These are phyloP conservation scores for Synanthedon andrenaeformis DNA, from an alignment of 2,888 invertebrate genomes.

Conservation along the genomic window DNA sequence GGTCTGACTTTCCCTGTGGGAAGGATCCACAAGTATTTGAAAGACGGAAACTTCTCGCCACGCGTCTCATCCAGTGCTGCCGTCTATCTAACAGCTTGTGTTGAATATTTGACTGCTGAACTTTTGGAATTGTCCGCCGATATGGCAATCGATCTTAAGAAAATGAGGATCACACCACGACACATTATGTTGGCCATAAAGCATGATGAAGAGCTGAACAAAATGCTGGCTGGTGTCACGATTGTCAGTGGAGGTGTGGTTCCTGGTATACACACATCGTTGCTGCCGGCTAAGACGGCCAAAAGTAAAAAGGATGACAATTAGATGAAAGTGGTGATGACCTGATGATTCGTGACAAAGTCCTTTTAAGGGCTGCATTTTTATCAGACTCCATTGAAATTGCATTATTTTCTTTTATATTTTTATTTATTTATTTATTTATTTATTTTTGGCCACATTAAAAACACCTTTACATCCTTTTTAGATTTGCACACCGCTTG, in stretches of 20 bases:
- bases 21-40: conserved; percentile 67
- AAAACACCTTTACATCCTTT: too few relatives aligned
- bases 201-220: conserved; percentile 41
- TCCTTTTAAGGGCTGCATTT: conserved; percentile 38
- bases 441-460: too few relatives aligned
- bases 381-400: conserved; percentile 9
- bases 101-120: conserved; percentile 78
- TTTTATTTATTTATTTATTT: too few relatives aligned
- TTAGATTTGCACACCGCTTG: too few relatives aligned
- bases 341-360: conserved; percentile 17
- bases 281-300: conserved; percentile 41
- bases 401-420: too few relatives aligned
- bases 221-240: conserved; percentile 31
- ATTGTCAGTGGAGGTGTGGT: conserved; percentile 41
- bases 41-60: conserved; percentile 73
- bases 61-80: conserved; percentile 66
- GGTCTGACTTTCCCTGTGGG: conserved; percentile 70
- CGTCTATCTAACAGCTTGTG: conserved; percentile 66
- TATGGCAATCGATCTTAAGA: conserved; percentile 75
- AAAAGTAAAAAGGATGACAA: conserved; percentile 12
- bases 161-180: conserved; percentile 53
- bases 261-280: conserved; percentile 28
- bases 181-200: conserved; percentile 40
- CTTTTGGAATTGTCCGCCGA: conserved; percentile 74
- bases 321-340: background rate